Percentiles rank a stretch among this genome's conserved stretches.
Evolutionary conservation across 2,888 invertebrate species (phyloP).

Genomic region (Endomychus coccineus): DNA sequence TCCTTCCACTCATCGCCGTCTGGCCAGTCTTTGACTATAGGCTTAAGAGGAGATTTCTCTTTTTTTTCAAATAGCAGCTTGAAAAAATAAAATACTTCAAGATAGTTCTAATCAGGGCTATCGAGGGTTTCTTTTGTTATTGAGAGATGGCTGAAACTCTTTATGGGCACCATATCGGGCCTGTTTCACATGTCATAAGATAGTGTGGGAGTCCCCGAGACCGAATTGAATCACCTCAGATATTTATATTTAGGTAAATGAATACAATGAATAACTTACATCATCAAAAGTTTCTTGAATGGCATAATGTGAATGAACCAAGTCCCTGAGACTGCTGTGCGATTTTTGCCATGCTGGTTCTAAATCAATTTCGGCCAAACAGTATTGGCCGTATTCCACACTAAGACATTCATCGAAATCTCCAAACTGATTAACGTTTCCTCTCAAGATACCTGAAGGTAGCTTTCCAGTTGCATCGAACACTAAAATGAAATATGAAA

Average conservation of each 20-base stretch:
- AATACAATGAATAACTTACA: constrained; percentile 40
- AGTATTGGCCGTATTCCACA: constrained; percentile 49
- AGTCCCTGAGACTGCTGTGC: constrained; percentile 36
- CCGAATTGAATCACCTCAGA: no score
- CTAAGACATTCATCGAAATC: constrained; percentile 63
- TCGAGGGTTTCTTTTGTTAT: no score
- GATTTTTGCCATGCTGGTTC: constrained; percentile 33
- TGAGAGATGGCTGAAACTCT: no score
- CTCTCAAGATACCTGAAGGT: constrained; percentile 59
- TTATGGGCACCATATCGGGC: no score
- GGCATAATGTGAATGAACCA: constrained; percentile 50
- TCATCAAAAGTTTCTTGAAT: constrained; percentile 49
- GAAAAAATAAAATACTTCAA: no score
- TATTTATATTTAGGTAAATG: constrained; percentile 1
- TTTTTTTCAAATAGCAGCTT: no score
- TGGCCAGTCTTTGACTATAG: no score
- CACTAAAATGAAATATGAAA: constrained; percentile 44
- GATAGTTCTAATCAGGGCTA: no score
- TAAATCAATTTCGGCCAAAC: constrained; percentile 53
- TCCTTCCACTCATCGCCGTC: no score
- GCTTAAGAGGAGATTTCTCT: no score
- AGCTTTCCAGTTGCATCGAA: constrained; percentile 65
- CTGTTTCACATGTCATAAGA: no score
- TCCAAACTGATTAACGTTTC: constrained; percentile 63
- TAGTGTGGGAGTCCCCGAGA: no score